Percentiles rank a stretch among this genome's conserved stretches.
Conservation (phyloP, 2,888 invertebrate species). For the Onthophagus sagittarius region DNA sequence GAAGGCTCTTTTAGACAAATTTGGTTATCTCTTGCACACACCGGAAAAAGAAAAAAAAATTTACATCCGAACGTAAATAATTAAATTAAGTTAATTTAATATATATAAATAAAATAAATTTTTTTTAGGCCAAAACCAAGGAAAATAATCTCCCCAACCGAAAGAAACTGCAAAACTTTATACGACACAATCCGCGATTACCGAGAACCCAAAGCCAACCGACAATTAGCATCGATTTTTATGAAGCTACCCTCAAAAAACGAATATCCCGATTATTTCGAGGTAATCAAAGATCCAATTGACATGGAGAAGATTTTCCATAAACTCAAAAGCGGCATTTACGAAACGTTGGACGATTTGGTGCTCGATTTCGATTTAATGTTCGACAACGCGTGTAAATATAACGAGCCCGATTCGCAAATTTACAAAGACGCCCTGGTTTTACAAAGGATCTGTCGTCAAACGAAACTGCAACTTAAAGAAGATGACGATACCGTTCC, state of each 20-base stretch:
- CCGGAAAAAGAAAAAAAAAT: constrained; percentile 52
- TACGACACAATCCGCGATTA: constrained; percentile 89
- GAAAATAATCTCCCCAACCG: constrained; percentile 57
- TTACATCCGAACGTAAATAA: constrained; percentile 44
- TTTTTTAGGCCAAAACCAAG: constrained; percentile 44
- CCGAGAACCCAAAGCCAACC: constrained; percentile 74
- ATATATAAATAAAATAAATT: background rate
- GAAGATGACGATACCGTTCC: constrained; percentile 81
- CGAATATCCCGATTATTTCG: constrained; percentile 97
- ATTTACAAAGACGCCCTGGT: constrained; percentile 96
- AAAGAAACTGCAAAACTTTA: constrained; percentile 78
- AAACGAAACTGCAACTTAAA: constrained; percentile 85
- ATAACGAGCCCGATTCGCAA: constrained; percentile 95
- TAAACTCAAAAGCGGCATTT: constrained; percentile 71
- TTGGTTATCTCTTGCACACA: constrained; percentile 57
- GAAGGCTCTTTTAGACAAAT: constrained; percentile 75
- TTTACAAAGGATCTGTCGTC: constrained; percentile 84
- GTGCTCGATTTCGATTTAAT: constrained; percentile 86
- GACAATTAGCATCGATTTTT: constrained; percentile 93
- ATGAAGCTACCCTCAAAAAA: constrained; percentile 91
- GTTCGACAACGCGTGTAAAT: constrained; percentile 96
- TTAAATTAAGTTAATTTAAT: constrained; percentile 12
- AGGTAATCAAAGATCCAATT: constrained; percentile 93
- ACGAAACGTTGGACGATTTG: constrained; percentile 80
- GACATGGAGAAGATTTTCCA: constrained; percentile 93